Evolutionary conservation across 92 coral and sea anemone species (phyloP).

Genomic region (Micromussa lordhowensis): DNA sequence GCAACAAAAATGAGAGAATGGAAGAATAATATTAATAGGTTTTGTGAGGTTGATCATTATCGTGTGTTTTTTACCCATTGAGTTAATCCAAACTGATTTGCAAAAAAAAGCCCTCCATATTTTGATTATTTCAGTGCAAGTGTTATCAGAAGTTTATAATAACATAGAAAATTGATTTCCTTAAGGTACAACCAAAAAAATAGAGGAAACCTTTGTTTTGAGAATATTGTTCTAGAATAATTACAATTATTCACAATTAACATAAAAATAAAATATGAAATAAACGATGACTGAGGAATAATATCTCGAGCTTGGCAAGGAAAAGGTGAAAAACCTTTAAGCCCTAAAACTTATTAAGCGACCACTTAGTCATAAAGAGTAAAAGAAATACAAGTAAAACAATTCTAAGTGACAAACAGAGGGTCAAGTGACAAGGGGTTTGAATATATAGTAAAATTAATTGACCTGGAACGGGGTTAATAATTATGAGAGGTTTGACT

Average conservation of each 20-base stretch:
- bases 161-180: too few species aligned
- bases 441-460: neutral
- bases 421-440: neutral
- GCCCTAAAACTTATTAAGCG: too few species aligned
- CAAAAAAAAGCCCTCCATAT: neutral
- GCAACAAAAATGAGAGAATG: neutral
- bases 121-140: neutral
- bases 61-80: neutral
- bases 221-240: neutral
- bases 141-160: neutral
- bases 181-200: neutral
- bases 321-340: neutral
- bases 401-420: neutral
- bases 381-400: neutral
- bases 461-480: constrained; percentile 14
- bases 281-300: neutral
- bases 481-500: neutral
- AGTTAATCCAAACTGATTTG: neutral
- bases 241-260: neutral
- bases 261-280: neutral
- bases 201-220: neutral
- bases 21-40: neutral
- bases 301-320: neutral
- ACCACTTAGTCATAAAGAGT: neutral
- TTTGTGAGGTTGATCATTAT: neutral